Base-by-base conservation (phyloP, 2,888 invertebrate genomes). In the Phyllotreta striolata region DNA sequence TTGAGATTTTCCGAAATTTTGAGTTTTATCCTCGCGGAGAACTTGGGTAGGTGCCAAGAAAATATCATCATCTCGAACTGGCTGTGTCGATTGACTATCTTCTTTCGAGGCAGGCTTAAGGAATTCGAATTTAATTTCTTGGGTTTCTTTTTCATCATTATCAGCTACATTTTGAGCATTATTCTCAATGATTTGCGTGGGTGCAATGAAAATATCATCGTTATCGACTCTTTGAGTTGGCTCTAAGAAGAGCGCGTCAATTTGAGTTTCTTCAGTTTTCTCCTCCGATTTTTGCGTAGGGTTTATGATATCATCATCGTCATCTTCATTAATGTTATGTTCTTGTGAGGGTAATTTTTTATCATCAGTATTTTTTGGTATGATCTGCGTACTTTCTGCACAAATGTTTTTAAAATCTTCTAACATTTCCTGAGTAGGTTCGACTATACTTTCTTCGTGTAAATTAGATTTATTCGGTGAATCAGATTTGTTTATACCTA, bases 11-110 rank as follows among this genome's bases (percentile, higher is more conserved):
- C 38, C 13, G 2, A 35, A 14, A 37, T 46, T 43, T 59, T 43
- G 39, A 12, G 1, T 7, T 39, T 39, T 9, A 43, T 43, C 40
- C 6, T 13, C 40, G 12, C 54, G 40, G 10, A 64, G 14, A 13
- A 61, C 12, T 12, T 64, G 64, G 41, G 66, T 66, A 6, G 68
- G 24, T 38, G 54, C 52, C 47, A 61, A 38, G 56, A 64, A 68
- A 44, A 70, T 46, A 57, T 70, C 66, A 39, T 67, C 64, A 34
- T 61, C 43, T 58, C 60, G 54, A 6, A 24, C 43, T 24, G 41
- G 13, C n/a, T 13, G 35, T 13, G 55, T n/a, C 13, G 5, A n/a
- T 14, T 13, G n/a, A 46, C 8, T 12, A 8, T 9, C 6, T 13
- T 7, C 8, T 41, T n/a, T 37, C 37, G 41, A 10, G 47, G 44